phyloP scores from a whole-genome alignment of 2,888 invertebrate species.

The Ferdinandea cuprea region DNA sequence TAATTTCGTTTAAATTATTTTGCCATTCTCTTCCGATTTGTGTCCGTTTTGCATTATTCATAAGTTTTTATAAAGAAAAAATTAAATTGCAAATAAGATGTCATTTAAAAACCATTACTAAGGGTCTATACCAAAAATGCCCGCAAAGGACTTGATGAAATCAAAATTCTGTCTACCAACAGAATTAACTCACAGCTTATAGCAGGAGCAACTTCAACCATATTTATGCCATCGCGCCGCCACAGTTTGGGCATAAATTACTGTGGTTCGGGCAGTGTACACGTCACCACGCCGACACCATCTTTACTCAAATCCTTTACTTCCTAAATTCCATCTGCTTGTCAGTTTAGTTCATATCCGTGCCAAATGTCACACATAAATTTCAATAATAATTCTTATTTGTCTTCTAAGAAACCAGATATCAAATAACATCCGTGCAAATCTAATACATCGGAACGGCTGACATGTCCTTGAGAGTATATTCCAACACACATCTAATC shows the following conservation, averaged over 20 bases:
- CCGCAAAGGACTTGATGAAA: background rate
- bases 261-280: background rate
- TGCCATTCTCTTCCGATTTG: background rate
- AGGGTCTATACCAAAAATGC: background rate
- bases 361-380: slow-evolving; percentile 25
- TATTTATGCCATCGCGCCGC: too few relatives aligned
- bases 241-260: slow-evolving; percentile 21
- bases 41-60: background rate
- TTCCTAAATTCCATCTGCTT: background rate
- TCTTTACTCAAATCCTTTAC: background rate
- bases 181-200: background rate
- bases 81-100: background rate
- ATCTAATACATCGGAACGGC: too few relatives aligned
- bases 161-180: background rate
- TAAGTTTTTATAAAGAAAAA: background rate
- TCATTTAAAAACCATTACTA: slow-evolving; percentile 5
- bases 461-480: too few relatives aligned
- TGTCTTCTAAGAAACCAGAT: slow-evolving; percentile 15
- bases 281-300: background rate
- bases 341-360: slow-evolving; percentile 6
- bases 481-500: background rate
- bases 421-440: slow-evolving; percentile 17
- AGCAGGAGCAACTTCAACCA: background rate
- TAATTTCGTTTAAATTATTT: slow-evolving; percentile 2
- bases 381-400: slow-evolving; percentile 28